Conservation (phyloP, 2,797 vertebrate genomes). For the Takifugu rubripes region DNA sequence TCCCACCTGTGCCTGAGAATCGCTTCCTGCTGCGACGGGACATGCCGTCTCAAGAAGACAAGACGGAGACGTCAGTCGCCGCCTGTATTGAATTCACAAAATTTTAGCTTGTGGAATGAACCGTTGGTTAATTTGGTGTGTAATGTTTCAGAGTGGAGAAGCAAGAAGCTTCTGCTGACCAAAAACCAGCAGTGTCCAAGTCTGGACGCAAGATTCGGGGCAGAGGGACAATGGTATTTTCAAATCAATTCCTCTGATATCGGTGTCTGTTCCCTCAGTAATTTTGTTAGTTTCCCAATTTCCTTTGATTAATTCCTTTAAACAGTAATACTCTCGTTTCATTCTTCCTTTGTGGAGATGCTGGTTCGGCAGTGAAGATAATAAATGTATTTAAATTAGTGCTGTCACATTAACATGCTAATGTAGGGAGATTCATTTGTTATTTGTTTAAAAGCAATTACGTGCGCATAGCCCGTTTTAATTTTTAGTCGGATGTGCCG, state of each 20-base stretch:
- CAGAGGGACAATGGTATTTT: conserved; percentile 92
- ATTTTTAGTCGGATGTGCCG: too few relatives aligned
- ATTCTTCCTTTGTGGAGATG: too few relatives aligned
- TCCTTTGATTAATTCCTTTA: background rate
- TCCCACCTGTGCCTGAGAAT: conserved; percentile 96
- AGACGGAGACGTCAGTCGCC: conserved; percentile 82
- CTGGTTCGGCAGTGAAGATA: too few relatives aligned
- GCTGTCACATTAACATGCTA: too few relatives aligned
- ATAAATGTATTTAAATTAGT: too few relatives aligned
- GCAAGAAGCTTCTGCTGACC: conserved; percentile 73
- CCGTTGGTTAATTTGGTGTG: background rate
- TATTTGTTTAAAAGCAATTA: too few relatives aligned
- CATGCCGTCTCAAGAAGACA: conserved; percentile 75
- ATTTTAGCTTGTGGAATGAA: background rate
- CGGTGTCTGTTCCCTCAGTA: background rate
- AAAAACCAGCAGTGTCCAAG: conserved; percentile 93
- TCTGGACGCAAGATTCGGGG: conserved; percentile 97
- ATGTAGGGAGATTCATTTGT: too few relatives aligned
- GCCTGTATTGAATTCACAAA: background rate
- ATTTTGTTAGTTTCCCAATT: background rate
- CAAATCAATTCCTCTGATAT: background rate
- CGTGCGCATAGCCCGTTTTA: too few relatives aligned
- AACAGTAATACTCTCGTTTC: too few relatives aligned
- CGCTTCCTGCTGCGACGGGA: conserved; percentile 92
- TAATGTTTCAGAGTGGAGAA: conserved; percentile 74